Evolutionary conservation across 2,888 invertebrate genomes (phyloP).

Genomic region (Caenorhabditis sp.): DNA sequence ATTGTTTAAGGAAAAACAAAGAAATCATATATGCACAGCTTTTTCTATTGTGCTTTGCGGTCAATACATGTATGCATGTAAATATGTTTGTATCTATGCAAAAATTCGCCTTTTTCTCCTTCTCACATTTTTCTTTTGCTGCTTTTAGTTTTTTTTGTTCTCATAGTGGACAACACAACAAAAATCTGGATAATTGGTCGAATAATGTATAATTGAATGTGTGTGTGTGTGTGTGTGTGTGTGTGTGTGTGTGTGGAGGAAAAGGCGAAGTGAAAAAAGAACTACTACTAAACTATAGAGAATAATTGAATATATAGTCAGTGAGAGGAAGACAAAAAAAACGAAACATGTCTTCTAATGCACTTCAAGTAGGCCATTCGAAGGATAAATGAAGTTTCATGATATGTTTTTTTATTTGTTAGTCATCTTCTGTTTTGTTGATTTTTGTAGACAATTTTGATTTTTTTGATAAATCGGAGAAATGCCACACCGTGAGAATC

Average conservation of each 20-base stretch:
- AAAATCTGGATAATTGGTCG: conserved; percentile 4
- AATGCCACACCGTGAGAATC: background rate
- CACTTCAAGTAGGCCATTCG: conserved; percentile 2
- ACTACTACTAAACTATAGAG: background rate
- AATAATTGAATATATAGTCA: conserved; percentile 1
- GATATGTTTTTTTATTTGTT: conserved; percentile 3
- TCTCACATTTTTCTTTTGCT: background rate
- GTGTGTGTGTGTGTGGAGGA: no score
- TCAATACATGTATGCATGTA: background rate
- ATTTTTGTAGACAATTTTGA: background rate
- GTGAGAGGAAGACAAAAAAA: background rate
- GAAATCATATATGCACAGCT: background rate
- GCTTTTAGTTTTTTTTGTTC: background rate
- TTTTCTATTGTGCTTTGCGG: background rate
- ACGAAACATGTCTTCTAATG: background rate
- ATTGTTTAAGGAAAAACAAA: background rate
- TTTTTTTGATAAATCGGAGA: background rate
- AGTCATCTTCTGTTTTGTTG: background rate
- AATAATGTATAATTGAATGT: conserved; percentile 1
- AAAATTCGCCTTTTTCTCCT: background rate
- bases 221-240: no score
- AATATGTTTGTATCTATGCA: background rate
- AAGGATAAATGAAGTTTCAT: conserved; percentile 10
- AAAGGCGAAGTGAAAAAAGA: background rate
- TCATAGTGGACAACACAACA: background rate